Percentiles rank a stretch among this genome's conserved stretches.
phyloP scores from a whole-genome alignment of 2,113 vertebrate species.

The Alaudala cheleensis region DNA sequence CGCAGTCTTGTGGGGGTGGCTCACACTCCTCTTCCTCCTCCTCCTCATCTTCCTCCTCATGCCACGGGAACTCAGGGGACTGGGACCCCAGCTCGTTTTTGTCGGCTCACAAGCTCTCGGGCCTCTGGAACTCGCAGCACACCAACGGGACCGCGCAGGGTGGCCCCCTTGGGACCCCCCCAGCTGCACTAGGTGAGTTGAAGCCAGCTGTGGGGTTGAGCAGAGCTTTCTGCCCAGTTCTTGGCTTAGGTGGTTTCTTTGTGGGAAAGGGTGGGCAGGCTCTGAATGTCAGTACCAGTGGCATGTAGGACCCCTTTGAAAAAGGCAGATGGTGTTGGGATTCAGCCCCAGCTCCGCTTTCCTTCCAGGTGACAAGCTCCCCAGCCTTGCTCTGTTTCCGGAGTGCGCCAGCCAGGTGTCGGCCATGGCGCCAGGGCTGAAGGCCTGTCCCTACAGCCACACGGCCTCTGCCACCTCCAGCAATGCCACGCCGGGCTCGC shows the following conservation, averaged over 20 bases:
- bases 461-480: slow-evolving; percentile 77
- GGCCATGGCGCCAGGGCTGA: slow-evolving; percentile 71
- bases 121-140: slow-evolving; percentile 96
- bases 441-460: slow-evolving; percentile 90
- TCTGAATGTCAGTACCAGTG: not conserved
- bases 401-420: slow-evolving; percentile 72
- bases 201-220: accelerated
- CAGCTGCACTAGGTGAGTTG: slow-evolving; percentile 85
- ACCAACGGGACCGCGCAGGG: slow-evolving; percentile 84
- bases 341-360: not conserved
- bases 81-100: slow-evolving; percentile 99
- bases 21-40: slow-evolving; percentile 92
- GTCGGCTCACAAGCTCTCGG: slow-evolving; percentile 97
- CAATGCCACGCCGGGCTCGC: slow-evolving; percentile 73
- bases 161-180: slow-evolving; percentile 79
- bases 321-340: not conserved
- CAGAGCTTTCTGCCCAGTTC: not conserved
- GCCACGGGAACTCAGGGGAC: slow-evolving; percentile 93
- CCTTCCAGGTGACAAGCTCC: slow-evolving; percentile 63
- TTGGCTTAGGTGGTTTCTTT: not conserved
- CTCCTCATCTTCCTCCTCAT: slow-evolving; percentile 88
- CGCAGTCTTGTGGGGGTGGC: slow-evolving; percentile 91
- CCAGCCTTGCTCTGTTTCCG: not conserved
- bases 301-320: not conserved
- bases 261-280: not conserved